phyloP scores from a whole-genome alignment of 2,797 vertebrate species.

The Tenualosa ilisha region DNA sequence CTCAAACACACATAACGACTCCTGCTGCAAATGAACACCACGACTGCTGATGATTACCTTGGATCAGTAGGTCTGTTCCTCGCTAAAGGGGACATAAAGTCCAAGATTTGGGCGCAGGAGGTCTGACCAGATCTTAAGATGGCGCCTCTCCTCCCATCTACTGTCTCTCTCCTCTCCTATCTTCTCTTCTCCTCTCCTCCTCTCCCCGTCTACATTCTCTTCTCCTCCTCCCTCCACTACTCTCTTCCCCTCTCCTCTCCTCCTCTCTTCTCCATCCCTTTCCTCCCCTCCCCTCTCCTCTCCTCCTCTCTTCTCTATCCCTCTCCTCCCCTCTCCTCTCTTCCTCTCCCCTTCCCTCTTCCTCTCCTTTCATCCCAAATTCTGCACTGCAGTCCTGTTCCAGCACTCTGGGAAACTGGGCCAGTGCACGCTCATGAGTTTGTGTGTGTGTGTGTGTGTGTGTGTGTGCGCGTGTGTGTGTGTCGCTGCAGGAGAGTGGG shows the following conservation, averaged over 20 bases:
- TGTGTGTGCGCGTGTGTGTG: background rate
- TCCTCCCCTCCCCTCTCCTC: background rate
- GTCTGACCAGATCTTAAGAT: background rate
- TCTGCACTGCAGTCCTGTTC: conserved; percentile 20
- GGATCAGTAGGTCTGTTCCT: too few relatives aligned
- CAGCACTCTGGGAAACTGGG: conserved; percentile 36
- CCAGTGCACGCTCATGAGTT: background rate
- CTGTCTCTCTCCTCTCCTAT: background rate
- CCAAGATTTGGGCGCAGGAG: too few relatives aligned
- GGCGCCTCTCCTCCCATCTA: background rate
- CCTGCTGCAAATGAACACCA: too few relatives aligned
- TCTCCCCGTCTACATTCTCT: too few relatives aligned
- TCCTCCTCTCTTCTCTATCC: background rate
- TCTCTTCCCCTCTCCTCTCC: background rate
- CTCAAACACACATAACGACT: too few relatives aligned
- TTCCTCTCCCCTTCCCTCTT: too few relatives aligned
- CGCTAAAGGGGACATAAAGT: too few relatives aligned
- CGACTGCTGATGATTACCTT: too few relatives aligned
- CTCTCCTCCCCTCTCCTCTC: too few relatives aligned
- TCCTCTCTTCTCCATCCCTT: background rate
- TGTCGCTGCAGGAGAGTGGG: background rate
- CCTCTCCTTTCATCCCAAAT: background rate
- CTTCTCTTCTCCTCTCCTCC: too few relatives aligned
- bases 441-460: background rate
- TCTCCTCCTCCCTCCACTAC: too few relatives aligned